phyloP scores from a whole-genome alignment of 2,113 vertebrate species.

The Neolamprologus modestus region DNA sequence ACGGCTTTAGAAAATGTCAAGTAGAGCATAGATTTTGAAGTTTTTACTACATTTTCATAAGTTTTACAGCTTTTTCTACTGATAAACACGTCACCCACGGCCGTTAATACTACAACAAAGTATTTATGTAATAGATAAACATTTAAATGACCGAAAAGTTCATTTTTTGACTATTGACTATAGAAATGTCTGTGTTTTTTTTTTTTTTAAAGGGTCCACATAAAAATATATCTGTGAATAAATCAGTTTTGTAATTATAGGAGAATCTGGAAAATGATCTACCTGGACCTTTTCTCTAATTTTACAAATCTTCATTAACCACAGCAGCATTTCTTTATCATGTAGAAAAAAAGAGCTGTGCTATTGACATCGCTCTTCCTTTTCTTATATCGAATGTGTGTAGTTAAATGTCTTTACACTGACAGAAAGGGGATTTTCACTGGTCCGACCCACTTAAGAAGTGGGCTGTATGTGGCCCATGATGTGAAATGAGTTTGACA shows the following conservation, averaged over 20 bases:
- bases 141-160: background rate
- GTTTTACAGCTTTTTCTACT: background rate
- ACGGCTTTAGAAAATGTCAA: background rate
- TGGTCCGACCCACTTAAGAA: background rate
- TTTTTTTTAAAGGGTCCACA: background rate
- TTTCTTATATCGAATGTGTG: background rate
- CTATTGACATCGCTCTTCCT: background rate
- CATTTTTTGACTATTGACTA: background rate
- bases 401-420: background rate
- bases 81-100: fast-evolving
- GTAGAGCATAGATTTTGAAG: background rate
- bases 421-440: background rate
- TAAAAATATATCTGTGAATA: background rate
- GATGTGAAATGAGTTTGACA: background rate
- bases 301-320: background rate
- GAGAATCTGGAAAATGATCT: background rate
- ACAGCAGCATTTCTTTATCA: background rate
- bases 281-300: background rate
- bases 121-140: background rate
- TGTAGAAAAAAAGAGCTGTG: background rate
- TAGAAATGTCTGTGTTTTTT: background rate
- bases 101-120: background rate
- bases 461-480: background rate
- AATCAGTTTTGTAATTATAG: background rate
- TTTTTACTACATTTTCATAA: background rate